Base-by-base conservation (phyloP, 2,113 vertebrate species). In the Corydoras sp. region DNA sequence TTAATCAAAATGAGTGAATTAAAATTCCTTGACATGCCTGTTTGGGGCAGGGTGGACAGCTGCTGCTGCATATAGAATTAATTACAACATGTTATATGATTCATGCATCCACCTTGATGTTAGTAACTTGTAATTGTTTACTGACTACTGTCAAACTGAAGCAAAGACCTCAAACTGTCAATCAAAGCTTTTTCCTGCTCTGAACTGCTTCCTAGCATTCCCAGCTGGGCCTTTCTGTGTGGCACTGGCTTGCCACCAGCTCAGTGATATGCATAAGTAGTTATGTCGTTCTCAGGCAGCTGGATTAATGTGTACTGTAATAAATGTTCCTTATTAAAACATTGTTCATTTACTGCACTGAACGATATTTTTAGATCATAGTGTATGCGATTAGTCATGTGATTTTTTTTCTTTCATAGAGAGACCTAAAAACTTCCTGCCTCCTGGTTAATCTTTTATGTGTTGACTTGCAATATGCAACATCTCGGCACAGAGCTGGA, bases 81-180 rank as follows among this genome's bases (percentile, higher is more conserved):
- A 43, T 43, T 43, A 43, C 35, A 43, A 43, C 35, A 43, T 43
- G 18, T 24, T 24, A 43, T 43, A 43, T 43, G 35, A 43, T 53
- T 10, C 10, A 53, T 14, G 13, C 5, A 53, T 14, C 10, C 51
- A 53, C 51, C 13, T 12, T 53, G 51, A 53, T 15, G 30, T 62
- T 72, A 59, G 71, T 66, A 62, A 76, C 74, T 18, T 71, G 72
- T 81, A 77, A 78, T 64, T 75, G 78, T 79, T 80, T 48, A 31
- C 72, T 74, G 61, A 32, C 61, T 64, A 12, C 35, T 51, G 67
- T 63, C 69, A 68, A 77, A 82, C 75, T 60, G 54, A 62, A 31
- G 65, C 72, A 67, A 67, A 78, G 75, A 79, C 77, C 76, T 76
- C 59, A 73, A 77, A 60, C 69, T 77, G 73, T 81, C 77, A 80